A percentile compares a stretch with the other conserved stretches of the same genome.
phyloP scores from a whole-genome alignment of 1,140 invertebrate genomes.

The Papilio glaucus region DNA sequence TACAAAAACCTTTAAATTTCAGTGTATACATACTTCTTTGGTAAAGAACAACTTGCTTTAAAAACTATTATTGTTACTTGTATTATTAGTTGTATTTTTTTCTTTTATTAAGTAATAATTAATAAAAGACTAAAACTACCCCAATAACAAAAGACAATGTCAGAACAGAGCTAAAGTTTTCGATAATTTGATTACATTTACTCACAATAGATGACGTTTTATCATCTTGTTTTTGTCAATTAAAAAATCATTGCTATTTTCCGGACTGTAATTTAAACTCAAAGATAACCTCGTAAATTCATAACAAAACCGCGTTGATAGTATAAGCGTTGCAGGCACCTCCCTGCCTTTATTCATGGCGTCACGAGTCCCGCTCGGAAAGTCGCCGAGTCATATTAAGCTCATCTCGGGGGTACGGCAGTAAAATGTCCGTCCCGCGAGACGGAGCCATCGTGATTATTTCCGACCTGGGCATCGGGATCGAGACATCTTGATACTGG shows the following conservation, averaged over 20 bases:
- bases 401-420: conserved; percentile 61
- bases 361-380: conserved; percentile 43
- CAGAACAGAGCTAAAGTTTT: too few species aligned
- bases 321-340: background rate
- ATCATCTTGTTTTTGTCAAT: too few species aligned
- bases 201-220: too few species aligned
- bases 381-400: conserved; percentile 68
- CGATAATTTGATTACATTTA: background rate
- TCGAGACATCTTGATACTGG: conserved; percentile 41
- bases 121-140: too few species aligned
- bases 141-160: too few species aligned
- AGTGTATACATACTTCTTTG: too few species aligned
- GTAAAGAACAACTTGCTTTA: too few species aligned
- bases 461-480: conserved; percentile 41
- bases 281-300: background rate
- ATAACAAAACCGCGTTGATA: background rate
- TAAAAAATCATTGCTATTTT: background rate
- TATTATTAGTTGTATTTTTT: too few species aligned
- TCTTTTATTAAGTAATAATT: too few species aligned
- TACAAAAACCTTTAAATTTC: too few species aligned
- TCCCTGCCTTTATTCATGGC: conserved; percentile 29
- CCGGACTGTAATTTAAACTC: background rate
- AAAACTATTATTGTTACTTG: too few species aligned
- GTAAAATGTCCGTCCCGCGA: conserved; percentile 54
- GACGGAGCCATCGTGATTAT: conserved; percentile 57